Percentiles rank a stretch among this genome's conserved stretches.
Conservation (phyloP, 1,140 invertebrate genomes). For the Drosophila aff. region DNA sequence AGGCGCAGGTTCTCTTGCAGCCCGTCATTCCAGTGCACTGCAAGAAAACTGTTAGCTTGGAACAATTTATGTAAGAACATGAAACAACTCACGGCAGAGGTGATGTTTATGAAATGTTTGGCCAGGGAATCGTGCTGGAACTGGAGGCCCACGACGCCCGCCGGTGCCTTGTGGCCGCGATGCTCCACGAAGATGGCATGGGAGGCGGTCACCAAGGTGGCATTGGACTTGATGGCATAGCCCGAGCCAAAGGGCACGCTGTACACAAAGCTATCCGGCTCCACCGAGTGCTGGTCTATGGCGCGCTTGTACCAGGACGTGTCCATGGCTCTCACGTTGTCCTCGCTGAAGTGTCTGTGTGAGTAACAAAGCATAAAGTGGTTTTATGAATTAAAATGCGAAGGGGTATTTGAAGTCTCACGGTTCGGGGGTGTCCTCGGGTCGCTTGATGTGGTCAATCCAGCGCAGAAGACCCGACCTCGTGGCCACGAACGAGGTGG, state of each 20-base stretch:
- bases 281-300: slow-evolving; percentile 94
- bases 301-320: slow-evolving; percentile 96
- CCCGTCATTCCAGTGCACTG: slow-evolving; percentile 90
- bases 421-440: slow-evolving; percentile 88
- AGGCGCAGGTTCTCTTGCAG: slow-evolving; percentile 93
- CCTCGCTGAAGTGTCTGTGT: slow-evolving; percentile 92
- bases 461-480: slow-evolving; percentile 94
- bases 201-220: slow-evolving; percentile 93
- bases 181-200: slow-evolving; percentile 95
- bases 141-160: slow-evolving; percentile 95
- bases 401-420: slow-evolving; percentile 77
- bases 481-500: slow-evolving; percentile 94
- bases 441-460: slow-evolving; percentile 89
- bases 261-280: slow-evolving; percentile 96
- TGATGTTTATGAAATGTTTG: slow-evolving; percentile 94
- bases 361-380: not conserved
- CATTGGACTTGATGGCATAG: slow-evolving; percentile 86
- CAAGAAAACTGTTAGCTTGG: slow-evolving; percentile 37
- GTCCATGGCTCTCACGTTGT: slow-evolving; percentile 93
- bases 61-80: not conserved
- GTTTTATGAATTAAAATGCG: not conserved
- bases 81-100: slow-evolving; percentile 89
- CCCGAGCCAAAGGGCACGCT: slow-evolving; percentile 95
- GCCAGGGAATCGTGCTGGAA: slow-evolving; percentile 92
- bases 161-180: slow-evolving; percentile 93